phyloP scores from a whole-genome alignment of 2,113 vertebrate species.

The Asarcornis scutulata region DNA sequence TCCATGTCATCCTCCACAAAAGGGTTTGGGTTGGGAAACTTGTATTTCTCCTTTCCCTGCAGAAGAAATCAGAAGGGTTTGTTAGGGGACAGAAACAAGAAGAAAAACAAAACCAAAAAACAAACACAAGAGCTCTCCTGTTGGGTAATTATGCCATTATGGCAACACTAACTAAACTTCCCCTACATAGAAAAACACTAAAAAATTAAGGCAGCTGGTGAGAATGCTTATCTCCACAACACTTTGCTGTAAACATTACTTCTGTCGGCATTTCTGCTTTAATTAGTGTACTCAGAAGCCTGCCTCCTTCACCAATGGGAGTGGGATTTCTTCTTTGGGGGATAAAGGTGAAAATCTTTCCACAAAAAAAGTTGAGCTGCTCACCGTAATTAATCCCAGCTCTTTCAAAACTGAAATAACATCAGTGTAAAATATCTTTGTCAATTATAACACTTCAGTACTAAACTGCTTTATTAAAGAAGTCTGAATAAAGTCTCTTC shows the following conservation, averaged over 20 bases:
- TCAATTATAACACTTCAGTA: not conserved
- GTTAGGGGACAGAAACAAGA: not conserved
- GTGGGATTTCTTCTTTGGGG: not conserved
- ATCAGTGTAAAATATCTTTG: not conserved
- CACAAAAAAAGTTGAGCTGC: not conserved
- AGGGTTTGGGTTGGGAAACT: conserved; percentile 93
- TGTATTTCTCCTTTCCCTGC: conserved; percentile 92
- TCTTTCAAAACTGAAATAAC: not conserved
- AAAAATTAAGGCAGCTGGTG: not conserved
- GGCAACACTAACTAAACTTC: not conserved
- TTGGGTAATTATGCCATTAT: not conserved
- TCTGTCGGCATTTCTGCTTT: not conserved
- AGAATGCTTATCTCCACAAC: not conserved
- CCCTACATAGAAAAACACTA: not conserved
- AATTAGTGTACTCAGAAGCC: not conserved
- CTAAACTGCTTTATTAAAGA: not conserved
- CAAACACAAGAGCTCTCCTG: not conserved
- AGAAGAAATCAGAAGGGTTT: not conserved
- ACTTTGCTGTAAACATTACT: not conserved
- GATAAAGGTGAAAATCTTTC: not conserved
- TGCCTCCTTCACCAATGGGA: not conserved
- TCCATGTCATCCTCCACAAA: conserved; percentile 98
- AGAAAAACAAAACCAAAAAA: not conserved
- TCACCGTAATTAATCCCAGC: not conserved
- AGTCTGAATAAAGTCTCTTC: not conserved